These are phyloP conservation scores for Chloebia gouldiae DNA, from an alignment of 2,113 vertebrate species.

Conservation along the genomic window DNA sequence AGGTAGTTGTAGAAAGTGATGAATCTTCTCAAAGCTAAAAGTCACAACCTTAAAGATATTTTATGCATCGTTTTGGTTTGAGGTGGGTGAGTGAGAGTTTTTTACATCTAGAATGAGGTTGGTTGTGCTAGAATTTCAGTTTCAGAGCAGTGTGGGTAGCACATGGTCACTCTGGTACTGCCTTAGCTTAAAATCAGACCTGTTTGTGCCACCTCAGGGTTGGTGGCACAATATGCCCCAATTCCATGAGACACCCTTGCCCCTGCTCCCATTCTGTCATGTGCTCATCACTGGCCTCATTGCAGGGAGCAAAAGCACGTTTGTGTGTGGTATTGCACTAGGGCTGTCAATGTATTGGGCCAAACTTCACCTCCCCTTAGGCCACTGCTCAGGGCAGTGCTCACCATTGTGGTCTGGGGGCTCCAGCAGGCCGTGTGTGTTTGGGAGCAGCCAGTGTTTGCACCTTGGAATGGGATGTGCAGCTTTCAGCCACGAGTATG, in stretches of 20 bases:
- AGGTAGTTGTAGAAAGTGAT: neutral
- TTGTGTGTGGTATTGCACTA: accelerated
- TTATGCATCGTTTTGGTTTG: neutral
- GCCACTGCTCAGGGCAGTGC: accelerated
- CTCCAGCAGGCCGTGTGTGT: neutral
- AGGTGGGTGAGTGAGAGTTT: neutral
- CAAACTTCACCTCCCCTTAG: neutral
- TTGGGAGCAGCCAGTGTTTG: accelerated
- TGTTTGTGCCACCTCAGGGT: neutral
- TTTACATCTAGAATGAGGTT: neutral
- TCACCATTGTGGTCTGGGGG: accelerated
- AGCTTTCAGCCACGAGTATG: accelerated
- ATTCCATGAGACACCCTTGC: accelerated
- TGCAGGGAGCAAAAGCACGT: accelerated
- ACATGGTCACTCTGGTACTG: accelerated
- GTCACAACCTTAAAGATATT: neutral
- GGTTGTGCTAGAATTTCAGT: neutral
- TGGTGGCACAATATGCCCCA: accelerated
- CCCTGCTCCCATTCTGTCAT: accelerated
- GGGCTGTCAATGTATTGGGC: accelerated
- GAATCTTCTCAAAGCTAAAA: neutral
- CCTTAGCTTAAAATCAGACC: neutral
- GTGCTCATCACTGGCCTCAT: accelerated
- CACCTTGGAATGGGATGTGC: accelerated
- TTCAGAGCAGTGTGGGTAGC: accelerated